Evolutionary conservation across 1,140 invertebrate species (phyloP), one percentile per base, ranked within the genome.

Genomic region (Diabrotica undecimpunctata): DNA sequence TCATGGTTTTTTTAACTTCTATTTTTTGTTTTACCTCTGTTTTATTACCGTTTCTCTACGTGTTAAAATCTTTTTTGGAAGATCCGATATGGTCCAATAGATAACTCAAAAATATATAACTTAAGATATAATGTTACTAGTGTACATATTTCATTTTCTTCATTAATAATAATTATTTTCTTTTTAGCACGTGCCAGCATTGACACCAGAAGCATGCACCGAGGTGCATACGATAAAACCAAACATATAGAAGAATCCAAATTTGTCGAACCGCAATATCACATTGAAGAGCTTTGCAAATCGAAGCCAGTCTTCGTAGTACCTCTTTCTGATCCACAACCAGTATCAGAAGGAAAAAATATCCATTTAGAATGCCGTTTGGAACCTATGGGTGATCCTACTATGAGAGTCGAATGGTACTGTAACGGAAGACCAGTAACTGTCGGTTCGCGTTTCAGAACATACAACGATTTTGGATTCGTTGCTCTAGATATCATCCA

Each of bases 401-500:
- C 93, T 0, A 95, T 97, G 92, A 85, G 90, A 74, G 93, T 97
- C 5, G 95, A 97, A 82, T 97, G 95, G 95, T 96, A 91, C 82
- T 91, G 93, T 67, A 96, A 97, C 81, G 95, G 94, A 37, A 86
- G 87, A 71, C 88, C 92, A 8, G 86, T 95, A 0, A 94, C 92
- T 7, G 90, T 95, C 62, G 92, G 92, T 55, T 96, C 94, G 6
- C 86, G 95, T 73, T 96, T 96, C 80, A 88, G 91, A 75, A 96
- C 94, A n/a, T 96, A 96, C 73, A 94, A 95, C 70, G 94, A 97
- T 73, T 97, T 97, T 77, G 95, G 95, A 10, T 95, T 93, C 74
- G 92, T 96, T 35, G 92, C 93, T 56, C 78, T 97, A 61, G 94
- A 96, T 72, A 95, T 97, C 52, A 87, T 95, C 61, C 90, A 95